phyloP scores from a whole-genome alignment of 2,113 vertebrate genomes.

The Pao palembangensis region DNA sequence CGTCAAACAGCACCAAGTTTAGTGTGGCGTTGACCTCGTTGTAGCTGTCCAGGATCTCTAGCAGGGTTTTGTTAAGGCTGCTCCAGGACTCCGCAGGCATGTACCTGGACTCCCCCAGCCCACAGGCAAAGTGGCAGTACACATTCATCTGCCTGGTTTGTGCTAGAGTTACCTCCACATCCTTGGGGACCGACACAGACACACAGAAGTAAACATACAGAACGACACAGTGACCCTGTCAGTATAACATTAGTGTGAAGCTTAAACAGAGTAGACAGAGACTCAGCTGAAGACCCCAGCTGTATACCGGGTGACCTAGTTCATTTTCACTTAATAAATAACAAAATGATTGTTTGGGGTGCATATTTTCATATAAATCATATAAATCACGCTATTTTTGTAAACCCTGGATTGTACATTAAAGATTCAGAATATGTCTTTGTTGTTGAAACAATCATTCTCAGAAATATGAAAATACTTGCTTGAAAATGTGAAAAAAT shows the following conservation, averaged over 20 bases:
- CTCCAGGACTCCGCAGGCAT: slow-evolving; percentile 83
- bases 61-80: slow-evolving; percentile 78
- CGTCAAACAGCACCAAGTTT: slow-evolving; percentile 91
- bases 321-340: slow-evolving; percentile 45
- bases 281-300: slow-evolving; percentile 56
- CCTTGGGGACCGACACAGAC: slow-evolving; percentile 63
- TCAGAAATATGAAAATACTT: too few species aligned
- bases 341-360: slow-evolving; percentile 1
- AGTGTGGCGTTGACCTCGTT: slow-evolving; percentile 89
- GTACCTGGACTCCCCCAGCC: slow-evolving; percentile 82
- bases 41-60: slow-evolving; percentile 85
- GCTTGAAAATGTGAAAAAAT: too few species aligned
- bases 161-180: slow-evolving; percentile 74
- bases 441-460: too few species aligned
- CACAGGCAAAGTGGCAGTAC: slow-evolving; percentile 89
- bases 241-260: slow-evolving; percentile 45
- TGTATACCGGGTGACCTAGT: slow-evolving; percentile 52
- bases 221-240: slow-evolving; percentile 40
- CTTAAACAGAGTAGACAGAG: slow-evolving; percentile 57
- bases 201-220: slow-evolving; percentile 33
- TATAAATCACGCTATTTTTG: not conserved
- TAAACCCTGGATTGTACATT: too few species aligned
- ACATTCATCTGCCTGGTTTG: slow-evolving; percentile 78
- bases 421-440: too few species aligned
- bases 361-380: not conserved